Evolutionary conservation across 2,888 invertebrate genomes (phyloP).

Genomic region (Argyra leucocephala): DNA sequence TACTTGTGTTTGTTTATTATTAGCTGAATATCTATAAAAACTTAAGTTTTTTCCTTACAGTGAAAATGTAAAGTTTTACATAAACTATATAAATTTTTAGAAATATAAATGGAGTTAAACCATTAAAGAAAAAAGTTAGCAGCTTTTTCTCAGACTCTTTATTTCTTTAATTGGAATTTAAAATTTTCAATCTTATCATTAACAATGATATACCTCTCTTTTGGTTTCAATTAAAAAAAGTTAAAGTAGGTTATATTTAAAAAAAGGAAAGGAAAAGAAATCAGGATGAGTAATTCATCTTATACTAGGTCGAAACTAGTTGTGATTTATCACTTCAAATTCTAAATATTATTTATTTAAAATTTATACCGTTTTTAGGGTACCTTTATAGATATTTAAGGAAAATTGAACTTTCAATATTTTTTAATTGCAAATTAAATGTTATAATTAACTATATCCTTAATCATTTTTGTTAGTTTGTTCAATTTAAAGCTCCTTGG

Average conservation of each 20-base stretch:
- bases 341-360: no score
- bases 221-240: conserved; percentile 54
- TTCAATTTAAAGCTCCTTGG: no score
- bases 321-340: conserved; percentile 41
- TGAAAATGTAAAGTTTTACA: conserved; percentile 58
- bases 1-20: no score
- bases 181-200: conserved; percentile 52
- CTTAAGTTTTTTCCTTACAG: no score
- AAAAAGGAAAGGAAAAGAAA: no score
- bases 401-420: conserved; percentile 39
- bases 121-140: conserved; percentile 55
- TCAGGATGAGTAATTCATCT: conserved; percentile 47
- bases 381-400: no score
- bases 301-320: conserved; percentile 49
- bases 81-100: conserved; percentile 57
- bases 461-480: no score
- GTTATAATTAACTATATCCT: no score
- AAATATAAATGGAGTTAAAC: conserved; percentile 45
- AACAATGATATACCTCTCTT: conserved; percentile 57
- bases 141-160: conserved; percentile 49
- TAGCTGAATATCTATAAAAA: no score
- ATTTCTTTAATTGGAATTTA: conserved; percentile 52
- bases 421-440: conserved; percentile 47
- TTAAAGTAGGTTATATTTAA: no score
- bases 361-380: no score